These are phyloP conservation scores for Glandiceps talaboti DNA, from an alignment of 53 echinoderm and acorn worm species.

Conservation along the genomic window DNA sequence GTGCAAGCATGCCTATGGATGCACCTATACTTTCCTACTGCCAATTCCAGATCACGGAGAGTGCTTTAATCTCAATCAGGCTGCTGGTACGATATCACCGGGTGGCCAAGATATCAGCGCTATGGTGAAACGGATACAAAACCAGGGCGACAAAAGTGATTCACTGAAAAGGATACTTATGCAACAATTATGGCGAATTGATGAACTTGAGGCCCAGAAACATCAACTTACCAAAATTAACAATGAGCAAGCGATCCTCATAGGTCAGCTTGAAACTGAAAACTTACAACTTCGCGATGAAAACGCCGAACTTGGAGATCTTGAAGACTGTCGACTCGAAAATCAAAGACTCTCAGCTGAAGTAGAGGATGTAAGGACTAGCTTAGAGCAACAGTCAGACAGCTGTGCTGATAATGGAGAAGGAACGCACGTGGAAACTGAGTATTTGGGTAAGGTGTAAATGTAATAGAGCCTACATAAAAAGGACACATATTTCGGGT, in stretches of 20 bases:
- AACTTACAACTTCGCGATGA: neutral
- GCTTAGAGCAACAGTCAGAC: too few relatives aligned
- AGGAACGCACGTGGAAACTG: too few relatives aligned
- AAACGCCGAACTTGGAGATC: neutral
- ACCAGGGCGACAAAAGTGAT: neutral
- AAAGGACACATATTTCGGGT: too few relatives aligned
- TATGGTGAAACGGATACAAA: neutral
- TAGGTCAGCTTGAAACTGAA: neutral
- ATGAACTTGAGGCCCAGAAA: neutral
- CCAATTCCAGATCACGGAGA: neutral
- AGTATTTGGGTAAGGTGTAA: too few relatives aligned
- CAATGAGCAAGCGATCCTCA: neutral
- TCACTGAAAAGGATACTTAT: neutral
- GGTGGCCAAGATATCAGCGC: neutral
- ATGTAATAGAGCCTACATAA: too few relatives aligned
- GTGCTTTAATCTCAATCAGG: neutral
- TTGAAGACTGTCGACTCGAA: too few relatives aligned
- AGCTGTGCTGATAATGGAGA: too few relatives aligned
- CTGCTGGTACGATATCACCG: neutral
- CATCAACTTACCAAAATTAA: neutral
- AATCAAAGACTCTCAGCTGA: too few relatives aligned
- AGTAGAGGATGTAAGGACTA: too few relatives aligned
- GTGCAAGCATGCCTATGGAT: neutral
- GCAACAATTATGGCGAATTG: neutral
- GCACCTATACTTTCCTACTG: neutral